Evolutionary conservation across 2,888 invertebrate genomes (phyloP).

Genomic region (Meteorus cinctellus): DNA sequence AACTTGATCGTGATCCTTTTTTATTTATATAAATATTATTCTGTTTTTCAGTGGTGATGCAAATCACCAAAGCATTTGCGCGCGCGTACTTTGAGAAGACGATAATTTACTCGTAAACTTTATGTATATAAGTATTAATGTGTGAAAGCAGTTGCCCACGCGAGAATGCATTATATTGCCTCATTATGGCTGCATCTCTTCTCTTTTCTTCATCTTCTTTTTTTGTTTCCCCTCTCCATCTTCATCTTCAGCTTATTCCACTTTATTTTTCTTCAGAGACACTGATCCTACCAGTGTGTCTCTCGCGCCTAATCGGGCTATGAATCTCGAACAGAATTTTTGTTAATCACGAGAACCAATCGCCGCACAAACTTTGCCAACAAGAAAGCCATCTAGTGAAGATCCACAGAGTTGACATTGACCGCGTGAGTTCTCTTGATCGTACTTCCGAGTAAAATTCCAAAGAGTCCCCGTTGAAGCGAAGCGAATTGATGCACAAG

Average conservation of each 20-base stretch:
- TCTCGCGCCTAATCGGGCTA: slow-evolving; percentile 6
- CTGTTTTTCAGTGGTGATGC: slow-evolving; percentile 9
- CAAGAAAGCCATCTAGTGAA: not conserved
- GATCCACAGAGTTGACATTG: not conserved
- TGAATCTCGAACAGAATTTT: slow-evolving; percentile 21
- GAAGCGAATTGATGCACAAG: not conserved
- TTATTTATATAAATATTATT: not conserved
- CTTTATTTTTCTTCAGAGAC: not conserved
- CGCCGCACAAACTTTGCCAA: not conserved
- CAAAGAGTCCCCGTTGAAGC: not conserved
- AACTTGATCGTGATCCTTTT: too few species aligned
- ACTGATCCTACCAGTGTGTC: not conserved
- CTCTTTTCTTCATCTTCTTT: not conserved
- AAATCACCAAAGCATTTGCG: slow-evolving; percentile 15
- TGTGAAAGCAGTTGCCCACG: slow-evolving; percentile 28
- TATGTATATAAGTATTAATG: not conserved
- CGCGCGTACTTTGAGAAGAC: slow-evolving; percentile 1
- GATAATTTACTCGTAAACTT: slow-evolving; percentile 35
- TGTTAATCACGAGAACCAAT: slow-evolving; percentile 14
- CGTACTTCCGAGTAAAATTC: slow-evolving; percentile 2
- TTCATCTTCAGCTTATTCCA: not conserved
- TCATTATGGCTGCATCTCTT: slow-evolving; percentile 24
- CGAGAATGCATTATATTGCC: slow-evolving; percentile 38
- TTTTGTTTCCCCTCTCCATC: not conserved
- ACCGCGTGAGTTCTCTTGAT: not conserved